Conservation (phyloP, 2,113 vertebrate species). For the Cryptotis parvus region DNA sequence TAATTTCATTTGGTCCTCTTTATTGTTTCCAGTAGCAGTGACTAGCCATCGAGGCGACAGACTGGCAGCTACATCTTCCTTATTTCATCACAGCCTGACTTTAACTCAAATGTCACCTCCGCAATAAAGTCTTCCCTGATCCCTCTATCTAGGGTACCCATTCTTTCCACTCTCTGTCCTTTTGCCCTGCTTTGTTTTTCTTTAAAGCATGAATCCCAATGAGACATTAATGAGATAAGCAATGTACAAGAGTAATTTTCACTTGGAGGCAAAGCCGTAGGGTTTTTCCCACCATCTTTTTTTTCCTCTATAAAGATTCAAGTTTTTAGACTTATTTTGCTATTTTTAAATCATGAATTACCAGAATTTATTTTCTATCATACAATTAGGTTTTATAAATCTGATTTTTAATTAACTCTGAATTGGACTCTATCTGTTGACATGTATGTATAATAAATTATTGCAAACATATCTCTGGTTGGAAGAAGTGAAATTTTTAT, state of each 20-base stretch:
- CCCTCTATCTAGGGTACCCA: not conserved
- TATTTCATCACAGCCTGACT: not conserved
- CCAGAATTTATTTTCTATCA: not conserved
- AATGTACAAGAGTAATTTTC: not conserved
- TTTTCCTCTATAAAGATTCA: not conserved
- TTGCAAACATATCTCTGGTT: not conserved
- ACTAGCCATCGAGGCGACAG: no score
- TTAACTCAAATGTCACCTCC: not conserved
- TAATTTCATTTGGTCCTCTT: not conserved
- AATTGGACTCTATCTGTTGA: not conserved
- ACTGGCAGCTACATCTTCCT: not conserved
- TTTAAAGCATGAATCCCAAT: not conserved
- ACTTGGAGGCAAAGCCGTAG: not conserved
- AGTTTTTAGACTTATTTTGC: not conserved
- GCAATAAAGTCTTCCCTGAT: not conserved
- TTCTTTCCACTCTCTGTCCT: no score
- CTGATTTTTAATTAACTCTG: not conserved
- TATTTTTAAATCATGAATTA: not conserved
- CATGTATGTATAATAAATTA: not conserved
- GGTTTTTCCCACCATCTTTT: not conserved
- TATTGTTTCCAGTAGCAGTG: accelerated
- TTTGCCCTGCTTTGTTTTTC: not conserved
- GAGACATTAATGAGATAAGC: not conserved
- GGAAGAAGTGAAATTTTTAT: not conserved
- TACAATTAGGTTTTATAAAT: not conserved